phyloP scores from a whole-genome alignment of 2,797 vertebrate genomes.

The Gadopsis marmoratus region DNA sequence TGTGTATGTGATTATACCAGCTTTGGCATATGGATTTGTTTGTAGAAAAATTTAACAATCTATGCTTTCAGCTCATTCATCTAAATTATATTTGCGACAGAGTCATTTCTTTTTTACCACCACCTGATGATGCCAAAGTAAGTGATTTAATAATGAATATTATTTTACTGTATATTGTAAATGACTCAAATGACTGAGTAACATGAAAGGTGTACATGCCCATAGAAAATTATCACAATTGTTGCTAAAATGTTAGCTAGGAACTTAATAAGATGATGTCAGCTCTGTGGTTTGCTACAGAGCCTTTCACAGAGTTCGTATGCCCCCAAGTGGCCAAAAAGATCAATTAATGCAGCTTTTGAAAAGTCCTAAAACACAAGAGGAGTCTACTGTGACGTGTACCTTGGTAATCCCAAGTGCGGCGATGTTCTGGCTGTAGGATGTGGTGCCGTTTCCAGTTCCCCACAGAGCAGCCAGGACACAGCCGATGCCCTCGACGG shows the following conservation, averaged over 20 bases:
- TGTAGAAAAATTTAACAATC: not conserved
- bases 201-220: not conserved
- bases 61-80: not conserved
- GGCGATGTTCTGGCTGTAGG: slow-evolving; percentile 89
- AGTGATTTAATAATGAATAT: not conserved
- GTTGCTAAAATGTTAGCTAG: not conserved
- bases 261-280: not conserved
- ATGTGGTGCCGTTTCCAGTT: slow-evolving; percentile 88
- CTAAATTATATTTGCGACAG: not conserved
- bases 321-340: not conserved
- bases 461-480: slow-evolving; percentile 87
- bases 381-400: not conserved
- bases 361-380: too few species aligned
- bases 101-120: not conserved
- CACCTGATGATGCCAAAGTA: not conserved
- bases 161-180: not conserved
- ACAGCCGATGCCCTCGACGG: slow-evolving; percentile 87
- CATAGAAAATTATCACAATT: not conserved
- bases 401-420: slow-evolving; percentile 89
- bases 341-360: too few species aligned
- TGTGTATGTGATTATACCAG: not conserved
- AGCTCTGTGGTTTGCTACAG: not conserved
- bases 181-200: not conserved
- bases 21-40: not conserved
- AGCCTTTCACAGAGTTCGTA: not conserved